Base-by-base conservation (phyloP, 2,797 vertebrate species). In the Cryptoprocta ferox region DNA sequence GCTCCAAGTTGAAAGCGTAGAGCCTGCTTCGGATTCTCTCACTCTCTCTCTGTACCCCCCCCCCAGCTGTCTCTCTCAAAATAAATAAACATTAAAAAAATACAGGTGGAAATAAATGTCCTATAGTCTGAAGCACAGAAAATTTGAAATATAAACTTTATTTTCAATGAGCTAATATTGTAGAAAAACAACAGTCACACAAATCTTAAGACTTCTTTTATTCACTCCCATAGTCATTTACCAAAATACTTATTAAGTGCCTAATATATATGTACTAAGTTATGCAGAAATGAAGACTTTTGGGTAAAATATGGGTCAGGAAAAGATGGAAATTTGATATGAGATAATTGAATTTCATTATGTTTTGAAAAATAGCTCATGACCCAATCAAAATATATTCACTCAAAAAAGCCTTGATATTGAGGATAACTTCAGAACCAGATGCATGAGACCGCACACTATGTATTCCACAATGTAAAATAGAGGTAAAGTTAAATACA, bases 141-240 rank as follows among this genome's bases (percentile, higher is more conserved):
- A 86, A 75, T 87, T 85, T 86, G 24, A 95, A 96, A 75, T 80
- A 30, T 16, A 94, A 89, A 88, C 85, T 93, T 93, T 79, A 24
- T 92, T 82, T 96, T 94, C 19, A 90, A 75, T 76, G 82, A 94
- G 3, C 10, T 91, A 53, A 18, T 45, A 35, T 28, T 92, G 4
- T 68, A 59, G 65, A 79, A 94, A 37, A 3, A 84, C 12, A 85
- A 71, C 0, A 56, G 21, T 48, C 45, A 42, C 24, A 32, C 35
- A 63, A 81, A 90, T 79, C 35, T 42, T 87, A 13, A 89, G 65
- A 42, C 24, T 9, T 84, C 11, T 81, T 87, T 87, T 15, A 61
- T 80, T 92, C n/a, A 61, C 24, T 65, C 39, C 30, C 15, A 16
- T 3, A 84, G 35, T 42, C 26, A 28, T 21, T 95, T 89, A 88